Evolutionary conservation across 1,140 invertebrate genomes (phyloP).

Genomic region (Drosophila subpulchrella): DNA sequence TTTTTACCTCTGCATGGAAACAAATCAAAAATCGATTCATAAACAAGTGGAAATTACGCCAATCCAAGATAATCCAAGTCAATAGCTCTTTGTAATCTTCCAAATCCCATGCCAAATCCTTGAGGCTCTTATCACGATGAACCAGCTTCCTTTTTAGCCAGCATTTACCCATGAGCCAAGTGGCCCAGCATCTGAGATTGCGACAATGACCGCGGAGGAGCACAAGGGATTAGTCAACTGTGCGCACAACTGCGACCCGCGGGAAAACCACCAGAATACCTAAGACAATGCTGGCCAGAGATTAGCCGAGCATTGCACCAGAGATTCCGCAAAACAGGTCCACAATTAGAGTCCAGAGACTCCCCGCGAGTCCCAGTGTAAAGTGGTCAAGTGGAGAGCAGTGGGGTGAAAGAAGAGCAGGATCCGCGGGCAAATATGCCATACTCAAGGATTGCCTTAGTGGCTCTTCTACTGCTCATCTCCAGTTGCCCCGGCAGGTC

Average conservation of each 20-base stretch:
- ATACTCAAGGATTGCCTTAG: slow-evolving; percentile 15
- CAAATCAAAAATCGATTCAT: slow-evolving; percentile 44
- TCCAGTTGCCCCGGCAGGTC: background rate
- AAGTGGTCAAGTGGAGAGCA: background rate
- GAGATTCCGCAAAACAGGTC: background rate
- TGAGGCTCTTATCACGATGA: slow-evolving; percentile 3
- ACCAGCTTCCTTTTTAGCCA: slow-evolving; percentile 15
- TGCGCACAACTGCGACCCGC: slow-evolving; percentile 7
- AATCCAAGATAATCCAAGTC: slow-evolving; percentile 5
- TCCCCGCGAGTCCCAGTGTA: background rate
- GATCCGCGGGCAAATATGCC: slow-evolving; percentile 13
- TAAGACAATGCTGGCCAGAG: slow-evolving; percentile 26
- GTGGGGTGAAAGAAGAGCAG: background rate
- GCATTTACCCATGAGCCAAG: background rate
- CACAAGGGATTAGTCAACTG: slow-evolving; percentile 19
- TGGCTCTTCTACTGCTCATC: slow-evolving; percentile 33
- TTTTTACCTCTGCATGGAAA: slow-evolving; percentile 30
- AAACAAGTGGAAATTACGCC: slow-evolving; percentile 42
- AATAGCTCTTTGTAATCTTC: background rate
- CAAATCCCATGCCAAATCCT: background rate
- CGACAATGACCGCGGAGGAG: slow-evolving; percentile 37
- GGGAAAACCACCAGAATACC: slow-evolving; percentile 20
- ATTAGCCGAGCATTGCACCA: slow-evolving; percentile 13
- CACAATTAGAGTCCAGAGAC: background rate
- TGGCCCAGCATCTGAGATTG: slow-evolving; percentile 15